Base-by-base conservation (phyloP, 2,797 vertebrate genomes). In the Carapus acus region DNA sequence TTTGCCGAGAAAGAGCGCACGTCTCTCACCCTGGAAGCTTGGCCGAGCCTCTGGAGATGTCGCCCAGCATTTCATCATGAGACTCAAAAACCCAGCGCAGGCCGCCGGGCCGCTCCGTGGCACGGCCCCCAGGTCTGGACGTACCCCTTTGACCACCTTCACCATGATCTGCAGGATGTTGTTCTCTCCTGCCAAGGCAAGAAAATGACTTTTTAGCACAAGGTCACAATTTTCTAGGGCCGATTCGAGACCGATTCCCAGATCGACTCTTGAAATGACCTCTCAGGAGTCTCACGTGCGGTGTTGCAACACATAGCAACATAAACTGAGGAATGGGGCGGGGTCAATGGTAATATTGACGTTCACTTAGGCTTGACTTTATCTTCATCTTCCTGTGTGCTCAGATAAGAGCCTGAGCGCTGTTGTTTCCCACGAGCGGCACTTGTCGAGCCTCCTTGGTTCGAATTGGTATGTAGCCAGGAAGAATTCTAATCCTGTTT, bases 131-230 rank as follows among this genome's bases (percentile, higher is more conserved):
- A 96, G 78, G 83, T 96, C 94, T 0, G 94, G 96, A 59, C 96
- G 94, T 56, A 92, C 85, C 4, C 96, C 96, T 69, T 92, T 93
- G 39, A 96, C 94, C 65, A 99, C 96, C 78, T 95, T 97, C 78
- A 99, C 91, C 96, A 99, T 99, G 72, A 99, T 93, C 74, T 98
- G 94, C 53, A 98, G 88, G 81, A 99, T 96, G 56, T 94, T 98
- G 65, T 92, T 97, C 76, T 98, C 94, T 16, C 94, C 96, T 99
- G 65, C 20, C 15, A 38, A 20, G 21, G 21, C 36, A 7, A 41
- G 36, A 40, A 49, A 11, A 47, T 22, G 1, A 2, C 2, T 12
- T 63, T 1, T 33, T 7, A 11, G 12, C 8, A 33, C 8, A 33
- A 13, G 8, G 8, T 33, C n/a, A 13, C 14, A 13, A 9, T 27